Evolutionary conservation across 1,140 invertebrate species (phyloP).

Genomic region (Caenorhabditis briggsae): DNA sequence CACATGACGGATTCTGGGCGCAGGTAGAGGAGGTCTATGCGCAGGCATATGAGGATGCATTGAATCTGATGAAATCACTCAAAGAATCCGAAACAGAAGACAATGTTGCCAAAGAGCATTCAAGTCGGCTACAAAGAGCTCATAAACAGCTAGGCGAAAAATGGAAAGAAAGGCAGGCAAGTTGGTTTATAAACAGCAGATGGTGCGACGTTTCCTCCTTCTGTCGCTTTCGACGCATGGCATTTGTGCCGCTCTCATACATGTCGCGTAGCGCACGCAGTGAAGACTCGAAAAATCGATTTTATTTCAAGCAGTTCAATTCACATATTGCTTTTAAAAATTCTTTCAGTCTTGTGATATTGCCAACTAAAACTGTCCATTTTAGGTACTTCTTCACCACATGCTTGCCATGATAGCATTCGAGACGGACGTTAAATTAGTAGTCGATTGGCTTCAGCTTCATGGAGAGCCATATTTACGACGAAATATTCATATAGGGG

Average conservation of each 20-base stretch:
- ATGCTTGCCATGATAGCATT: constrained; percentile 58
- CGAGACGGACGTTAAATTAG: constrained; percentile 80
- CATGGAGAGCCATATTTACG: constrained; percentile 98
- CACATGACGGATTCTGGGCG: constrained; percentile 40
- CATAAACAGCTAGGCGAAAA: constrained; percentile 43
- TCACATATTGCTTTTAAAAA: no score
- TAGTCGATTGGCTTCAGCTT: constrained; percentile 95
- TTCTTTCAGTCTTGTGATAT: no score
- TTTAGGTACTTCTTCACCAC: constrained; percentile 62
- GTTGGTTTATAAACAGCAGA: no score
- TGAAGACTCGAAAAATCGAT: no score
- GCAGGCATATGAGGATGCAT: constrained; percentile 25
- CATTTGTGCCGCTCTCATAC: no score
- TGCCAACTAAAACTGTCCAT: no score
- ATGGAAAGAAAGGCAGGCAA: constrained; percentile 55
- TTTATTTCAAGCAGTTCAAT: no score
- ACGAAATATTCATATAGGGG: constrained; percentile 90
- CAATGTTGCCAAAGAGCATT: constrained; percentile 9
- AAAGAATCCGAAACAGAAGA: constrained; percentile 33
- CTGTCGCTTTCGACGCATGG: no score
- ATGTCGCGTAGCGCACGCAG: no score
- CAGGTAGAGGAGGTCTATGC: constrained; percentile 52
- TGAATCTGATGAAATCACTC: constrained; percentile 10
- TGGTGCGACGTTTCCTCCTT: no score
- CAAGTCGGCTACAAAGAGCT: constrained; percentile 4